Base-by-base conservation (phyloP, 2,888 invertebrate genomes). In the Drosophila flavopinicola region DNA sequence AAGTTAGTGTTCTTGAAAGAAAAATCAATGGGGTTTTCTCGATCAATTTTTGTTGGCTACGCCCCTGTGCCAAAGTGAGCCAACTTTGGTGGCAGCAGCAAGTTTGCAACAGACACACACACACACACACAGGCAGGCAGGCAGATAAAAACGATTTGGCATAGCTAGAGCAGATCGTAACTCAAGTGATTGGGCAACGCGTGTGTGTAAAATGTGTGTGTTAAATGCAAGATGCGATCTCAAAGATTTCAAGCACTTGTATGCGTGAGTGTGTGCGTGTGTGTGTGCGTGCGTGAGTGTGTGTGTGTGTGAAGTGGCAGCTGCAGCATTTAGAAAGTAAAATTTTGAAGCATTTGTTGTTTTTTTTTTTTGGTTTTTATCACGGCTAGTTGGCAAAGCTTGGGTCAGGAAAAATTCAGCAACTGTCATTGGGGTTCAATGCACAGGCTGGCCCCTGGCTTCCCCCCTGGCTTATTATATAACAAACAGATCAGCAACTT, bases 361-460 rank as follows among this genome's bases (percentile, higher is more conserved):
- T 39, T 27, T 38, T 2, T n/a, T 9, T 20, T 9, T 45, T n/a
- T 47, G 37, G n/a, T 24, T 13, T 13, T 15, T 10, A 20, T 30
- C 29, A 30, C 20, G 2, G 25, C 38, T 5, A 7, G 23, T 23
- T 39, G 49, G 29, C 23, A 15, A 23, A 23, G 49, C 58, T 61
- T 24, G 63, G 84, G 88, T 87, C 88, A 85, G 88, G 65, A 69
- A 78, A 78, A 83, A 35, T 63, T 83, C 66, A 83, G 73, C 84
- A 83, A 73, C 64, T 87, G 86, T 87, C 88, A 83, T 75, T 75
- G 54, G 87, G 53, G 87, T 88, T 88, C 85, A 88, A 74, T 84
- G 83, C 66, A 87, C 83, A 87, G 58, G n/a, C 53, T n/a, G 27
- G 11, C 23, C 17, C 49, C 24, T 13, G 25, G 13, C 30, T 33